Conservation (phyloP, 92 coral and sea anemone species). For the Virgularia gustaviana region DNA sequence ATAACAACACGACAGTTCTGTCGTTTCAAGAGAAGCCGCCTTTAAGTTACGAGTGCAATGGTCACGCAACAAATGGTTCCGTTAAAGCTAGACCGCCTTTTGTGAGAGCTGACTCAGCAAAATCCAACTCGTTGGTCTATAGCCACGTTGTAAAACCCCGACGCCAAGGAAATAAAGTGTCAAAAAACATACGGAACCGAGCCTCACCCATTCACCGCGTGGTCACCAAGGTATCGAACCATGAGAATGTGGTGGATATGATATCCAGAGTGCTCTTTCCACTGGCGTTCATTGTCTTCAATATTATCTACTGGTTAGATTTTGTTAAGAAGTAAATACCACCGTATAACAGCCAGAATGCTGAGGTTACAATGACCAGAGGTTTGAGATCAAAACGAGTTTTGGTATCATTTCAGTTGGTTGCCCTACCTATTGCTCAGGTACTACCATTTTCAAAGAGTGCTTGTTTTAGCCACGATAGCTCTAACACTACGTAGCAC, state of each 20-base stretch:
- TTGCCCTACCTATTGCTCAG: too few relatives aligned
- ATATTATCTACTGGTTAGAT: slow-evolving; percentile 16
- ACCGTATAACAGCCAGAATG: too few relatives aligned
- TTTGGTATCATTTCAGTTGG: too few relatives aligned
- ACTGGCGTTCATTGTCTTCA: slow-evolving; percentile 8
- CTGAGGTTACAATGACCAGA: too few relatives aligned
- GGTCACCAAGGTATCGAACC: neutral
- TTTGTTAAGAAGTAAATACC: slow-evolving; percentile 12
- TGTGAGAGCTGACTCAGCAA: slow-evolving; percentile 27
- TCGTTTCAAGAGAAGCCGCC: slow-evolving; percentile 18
- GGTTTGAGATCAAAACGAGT: too few relatives aligned
- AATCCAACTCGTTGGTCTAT: slow-evolving; percentile 28
- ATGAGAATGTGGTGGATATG: slow-evolving; percentile 14
- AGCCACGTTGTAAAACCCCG: slow-evolving; percentile 21
- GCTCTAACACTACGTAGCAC: too few relatives aligned
- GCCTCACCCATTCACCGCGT: neutral
- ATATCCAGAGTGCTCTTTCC: slow-evolving; percentile 6
- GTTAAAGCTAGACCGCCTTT: slow-evolving; percentile 10
- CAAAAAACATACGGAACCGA: neutral
- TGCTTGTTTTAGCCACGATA: too few relatives aligned
- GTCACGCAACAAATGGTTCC: neutral
- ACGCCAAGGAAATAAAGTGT: slow-evolving; percentile 6
- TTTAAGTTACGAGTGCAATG: slow-evolving; percentile 29
- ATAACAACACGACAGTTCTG: too few relatives aligned
- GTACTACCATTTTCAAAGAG: too few relatives aligned